Percentiles rank a stretch among this genome's conserved stretches.
Evolutionary conservation across 2,888 invertebrate genomes (phyloP).

Genomic region (Clepsis dumicolana): DNA sequence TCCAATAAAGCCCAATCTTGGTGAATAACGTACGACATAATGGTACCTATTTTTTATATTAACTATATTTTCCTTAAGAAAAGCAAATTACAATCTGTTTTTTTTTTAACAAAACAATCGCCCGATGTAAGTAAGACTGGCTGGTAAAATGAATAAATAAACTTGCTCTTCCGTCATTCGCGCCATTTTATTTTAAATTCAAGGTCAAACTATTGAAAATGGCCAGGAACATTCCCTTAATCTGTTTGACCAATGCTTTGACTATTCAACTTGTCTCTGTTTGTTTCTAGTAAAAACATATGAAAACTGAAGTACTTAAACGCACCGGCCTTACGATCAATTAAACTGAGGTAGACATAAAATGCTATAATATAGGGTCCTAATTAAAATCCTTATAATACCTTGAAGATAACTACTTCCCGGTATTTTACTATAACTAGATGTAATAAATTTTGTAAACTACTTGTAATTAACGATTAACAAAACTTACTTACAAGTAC

Average conservation of each 20-base stretch:
- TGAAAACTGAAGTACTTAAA: not conserved
- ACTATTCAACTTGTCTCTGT: not conserved
- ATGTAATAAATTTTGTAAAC: conserved; percentile 32
- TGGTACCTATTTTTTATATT: too few species aligned
- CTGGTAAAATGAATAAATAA: not conserved
- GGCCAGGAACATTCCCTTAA: not conserved
- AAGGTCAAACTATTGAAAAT: not conserved
- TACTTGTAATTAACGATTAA: conserved; percentile 1
- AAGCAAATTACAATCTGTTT: too few species aligned
- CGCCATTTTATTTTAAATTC: not conserved
- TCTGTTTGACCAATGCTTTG: not conserved
- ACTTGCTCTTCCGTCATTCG: not conserved
- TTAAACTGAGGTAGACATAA: conserved; percentile 26
- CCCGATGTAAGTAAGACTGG: too few species aligned
- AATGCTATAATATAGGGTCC: conserved; percentile 54
- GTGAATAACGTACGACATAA: too few species aligned
- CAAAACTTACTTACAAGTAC: too few species aligned
- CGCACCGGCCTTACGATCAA: conserved; percentile 5
- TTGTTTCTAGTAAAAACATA: conserved; percentile 7
- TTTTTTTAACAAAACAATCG: too few species aligned
- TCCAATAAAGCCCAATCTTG: too few species aligned
- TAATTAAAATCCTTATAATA: conserved; percentile 50
- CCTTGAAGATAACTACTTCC: conserved; percentile 49
- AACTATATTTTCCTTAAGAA: too few species aligned
- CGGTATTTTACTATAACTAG: conserved; percentile 41